Percentiles rank a stretch among this genome's conserved stretches.
Evolutionary conservation across 2,797 vertebrate genomes (phyloP).

Genomic region (Perdix hodgsoniae): DNA sequence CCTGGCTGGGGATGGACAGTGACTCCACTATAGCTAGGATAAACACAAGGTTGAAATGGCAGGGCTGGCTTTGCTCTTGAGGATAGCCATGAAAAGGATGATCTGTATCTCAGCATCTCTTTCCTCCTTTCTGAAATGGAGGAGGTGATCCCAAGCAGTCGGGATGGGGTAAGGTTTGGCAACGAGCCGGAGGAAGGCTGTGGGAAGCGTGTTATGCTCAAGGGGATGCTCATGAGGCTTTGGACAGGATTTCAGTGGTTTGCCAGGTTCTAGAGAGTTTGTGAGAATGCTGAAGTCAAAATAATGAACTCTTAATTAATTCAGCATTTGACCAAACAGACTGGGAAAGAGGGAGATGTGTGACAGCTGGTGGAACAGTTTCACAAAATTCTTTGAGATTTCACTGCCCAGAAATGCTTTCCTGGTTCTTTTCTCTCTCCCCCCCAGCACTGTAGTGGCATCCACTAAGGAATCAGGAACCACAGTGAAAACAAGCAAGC

Average conservation of each 20-base stretch:
- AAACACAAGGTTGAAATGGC: not conserved
- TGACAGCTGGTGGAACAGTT: not conserved
- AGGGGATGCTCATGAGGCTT: not conserved
- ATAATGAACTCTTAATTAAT: conserved; percentile 32
- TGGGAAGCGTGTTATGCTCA: not conserved
- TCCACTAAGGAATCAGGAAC: not conserved
- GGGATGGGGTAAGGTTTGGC: not conserved
- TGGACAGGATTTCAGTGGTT: not conserved
- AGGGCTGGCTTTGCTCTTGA: not conserved
- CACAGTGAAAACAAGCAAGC: not conserved
- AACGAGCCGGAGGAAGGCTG: not conserved
- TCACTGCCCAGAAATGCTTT: not conserved
- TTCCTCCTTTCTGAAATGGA: not conserved
- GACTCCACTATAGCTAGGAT: not conserved
- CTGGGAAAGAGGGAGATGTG: not conserved
- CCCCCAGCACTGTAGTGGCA: not conserved
- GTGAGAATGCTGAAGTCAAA: not conserved
- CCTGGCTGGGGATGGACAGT: not conserved
- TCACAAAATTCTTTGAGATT: not conserved
- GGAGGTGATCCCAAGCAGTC: not conserved
- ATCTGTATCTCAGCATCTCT: not conserved
- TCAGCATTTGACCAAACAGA: not conserved
- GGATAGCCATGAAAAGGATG: not conserved
- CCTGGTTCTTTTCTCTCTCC: not conserved
- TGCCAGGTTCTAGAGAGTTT: not conserved